These are phyloP conservation scores for Maniola jurtina DNA, from an alignment of 1,140 invertebrate species.

Conservation along the genomic window DNA sequence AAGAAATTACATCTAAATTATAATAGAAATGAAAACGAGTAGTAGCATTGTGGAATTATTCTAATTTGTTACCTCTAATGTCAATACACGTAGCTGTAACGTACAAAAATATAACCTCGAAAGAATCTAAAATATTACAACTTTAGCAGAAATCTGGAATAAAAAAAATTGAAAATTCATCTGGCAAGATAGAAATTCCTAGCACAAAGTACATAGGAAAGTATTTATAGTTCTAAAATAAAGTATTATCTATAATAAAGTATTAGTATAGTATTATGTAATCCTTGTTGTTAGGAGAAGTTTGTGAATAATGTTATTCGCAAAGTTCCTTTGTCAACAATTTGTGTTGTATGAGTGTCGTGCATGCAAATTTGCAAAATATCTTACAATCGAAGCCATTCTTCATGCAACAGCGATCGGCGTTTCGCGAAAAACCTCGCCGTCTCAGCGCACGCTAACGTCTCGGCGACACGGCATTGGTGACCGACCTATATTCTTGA, in stretches of 20 bases:
- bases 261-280: too few species aligned
- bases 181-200: too few species aligned
- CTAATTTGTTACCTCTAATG: background rate
- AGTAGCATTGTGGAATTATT: background rate
- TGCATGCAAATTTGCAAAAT: conserved; percentile 47
- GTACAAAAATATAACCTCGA: too few species aligned
- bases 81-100: background rate
- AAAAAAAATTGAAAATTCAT: too few species aligned
- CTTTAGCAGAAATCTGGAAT: too few species aligned
- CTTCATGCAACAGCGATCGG: conserved; percentile 47
- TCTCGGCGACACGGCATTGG: conserved; percentile 43
- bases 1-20: too few species aligned
- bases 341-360: conserved; percentile 9
- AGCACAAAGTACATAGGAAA: too few species aligned
- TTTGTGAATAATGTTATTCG: background rate
- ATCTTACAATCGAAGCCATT: conserved; percentile 46
- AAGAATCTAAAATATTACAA: too few species aligned
- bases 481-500: conserved; percentile 50
- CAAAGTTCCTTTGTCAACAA: background rate
- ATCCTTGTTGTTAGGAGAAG: background rate
- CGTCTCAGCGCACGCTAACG: conserved; percentile 54
- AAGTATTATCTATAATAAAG: too few species aligned
- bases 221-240: too few species aligned
- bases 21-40: too few species aligned
- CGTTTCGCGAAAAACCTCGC: conserved; percentile 56